Percentiles rank a stretch among this genome's conserved stretches.
Conservation (phyloP, 2,797 vertebrate genomes). For the Dermochelys coriacea region DNA sequence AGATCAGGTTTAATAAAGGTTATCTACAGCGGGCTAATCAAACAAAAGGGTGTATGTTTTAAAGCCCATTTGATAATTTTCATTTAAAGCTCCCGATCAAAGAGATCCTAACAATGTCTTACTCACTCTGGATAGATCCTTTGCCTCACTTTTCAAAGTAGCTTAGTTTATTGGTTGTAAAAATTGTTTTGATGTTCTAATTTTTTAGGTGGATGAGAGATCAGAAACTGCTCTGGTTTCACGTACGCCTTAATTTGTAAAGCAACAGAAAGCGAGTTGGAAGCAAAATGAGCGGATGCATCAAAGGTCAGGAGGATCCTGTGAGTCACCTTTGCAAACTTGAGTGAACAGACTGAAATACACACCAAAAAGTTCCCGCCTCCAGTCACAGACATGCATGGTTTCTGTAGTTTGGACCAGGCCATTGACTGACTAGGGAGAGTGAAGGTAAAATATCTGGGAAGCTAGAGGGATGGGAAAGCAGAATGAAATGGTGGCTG, state of each 20-base stretch:
- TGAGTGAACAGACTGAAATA: accelerated
- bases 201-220: constrained; percentile 83
- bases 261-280: constrained; percentile 37
- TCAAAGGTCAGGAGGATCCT: constrained; percentile 46
- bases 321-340: constrained; percentile 18
- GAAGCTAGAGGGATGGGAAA: background rate
- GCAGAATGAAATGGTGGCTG: background rate
- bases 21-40: constrained; percentile 92
- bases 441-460: background rate
- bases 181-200: constrained; percentile 89
- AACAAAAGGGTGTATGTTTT: constrained; percentile 89
- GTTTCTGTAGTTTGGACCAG: accelerated
- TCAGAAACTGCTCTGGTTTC: constrained; percentile 72
- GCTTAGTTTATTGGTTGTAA: constrained; percentile 87
- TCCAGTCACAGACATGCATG: background rate
- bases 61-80: constrained; percentile 90
- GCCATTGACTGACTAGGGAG: background rate
- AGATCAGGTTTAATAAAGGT: constrained; percentile 97
- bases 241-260: constrained; percentile 71
- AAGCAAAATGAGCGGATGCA: constrained; percentile 56
- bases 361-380: background rate
- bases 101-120: constrained; percentile 87
- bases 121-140: constrained; percentile 80
- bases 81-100: constrained; percentile 91
- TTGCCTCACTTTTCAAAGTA: constrained; percentile 81